A percentile compares a stretch with the other conserved stretches of the same genome.
Conservation (phyloP, 2,888 invertebrate species). For the Cerceris ruficornis region DNA sequence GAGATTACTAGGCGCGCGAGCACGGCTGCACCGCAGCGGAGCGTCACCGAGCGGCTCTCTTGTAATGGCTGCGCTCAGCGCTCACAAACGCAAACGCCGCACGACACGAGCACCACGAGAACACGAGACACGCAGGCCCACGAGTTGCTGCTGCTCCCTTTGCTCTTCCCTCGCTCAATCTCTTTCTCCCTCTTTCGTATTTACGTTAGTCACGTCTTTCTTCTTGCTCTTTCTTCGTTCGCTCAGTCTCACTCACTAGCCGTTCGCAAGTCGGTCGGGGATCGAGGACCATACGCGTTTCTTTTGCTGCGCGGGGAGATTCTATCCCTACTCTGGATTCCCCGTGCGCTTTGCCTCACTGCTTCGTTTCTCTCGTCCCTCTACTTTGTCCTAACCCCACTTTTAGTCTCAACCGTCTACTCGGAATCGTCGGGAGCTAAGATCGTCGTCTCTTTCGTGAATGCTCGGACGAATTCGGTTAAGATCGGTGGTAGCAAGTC, state of each 20-base stretch:
- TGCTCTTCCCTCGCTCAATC: conserved; percentile 36
- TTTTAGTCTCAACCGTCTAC: conserved; percentile 46
- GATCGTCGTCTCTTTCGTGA: conserved; percentile 33
- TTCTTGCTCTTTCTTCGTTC: not conserved
- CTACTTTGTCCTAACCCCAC: conserved; percentile 37
- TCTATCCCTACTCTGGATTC: conserved; percentile 53
- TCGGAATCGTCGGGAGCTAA: conserved; percentile 34
- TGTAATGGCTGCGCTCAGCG: conserved; percentile 68
- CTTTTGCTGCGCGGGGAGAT: conserved; percentile 53
- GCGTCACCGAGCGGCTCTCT: conserved; percentile 66
- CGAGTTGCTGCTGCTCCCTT: conserved; percentile 46
- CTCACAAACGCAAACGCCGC: conserved; percentile 51
- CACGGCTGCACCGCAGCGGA: conserved; percentile 52
- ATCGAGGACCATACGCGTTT: conserved; percentile 49
- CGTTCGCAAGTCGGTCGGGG: conserved; percentile 34
- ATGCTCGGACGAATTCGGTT: conserved; percentile 50
- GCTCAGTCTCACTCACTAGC: conserved; percentile 22
- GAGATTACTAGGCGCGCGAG: conserved; percentile 52
- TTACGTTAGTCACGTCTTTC: conserved; percentile 4
- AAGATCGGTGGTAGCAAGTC: conserved; percentile 29
- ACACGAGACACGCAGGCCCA: conserved; percentile 66
- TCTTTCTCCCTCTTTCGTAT: conserved; percentile 1
- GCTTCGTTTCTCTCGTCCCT: conserved; percentile 31
- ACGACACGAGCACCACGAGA: conserved; percentile 67
- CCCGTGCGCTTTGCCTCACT: conserved; percentile 7